Evolutionary conservation across 1,140 invertebrate species (phyloP).

Genomic region (Solen grandis): DNA sequence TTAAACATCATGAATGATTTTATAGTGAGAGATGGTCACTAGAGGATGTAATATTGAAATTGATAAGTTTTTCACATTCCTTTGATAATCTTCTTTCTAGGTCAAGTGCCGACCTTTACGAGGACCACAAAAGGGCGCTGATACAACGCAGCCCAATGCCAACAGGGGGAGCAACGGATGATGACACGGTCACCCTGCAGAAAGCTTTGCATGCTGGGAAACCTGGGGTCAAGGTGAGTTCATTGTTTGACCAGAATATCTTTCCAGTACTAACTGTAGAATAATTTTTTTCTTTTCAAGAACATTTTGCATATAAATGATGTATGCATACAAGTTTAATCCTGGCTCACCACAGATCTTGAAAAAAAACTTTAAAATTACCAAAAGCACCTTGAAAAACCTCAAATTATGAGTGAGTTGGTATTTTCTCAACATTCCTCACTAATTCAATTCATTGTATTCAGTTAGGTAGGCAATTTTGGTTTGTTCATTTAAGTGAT

Average conservation of each 20-base stretch:
- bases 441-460: too few relatives aligned
- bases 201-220: conserved; percentile 31
- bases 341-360: neutral
- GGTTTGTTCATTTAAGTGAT: too few relatives aligned
- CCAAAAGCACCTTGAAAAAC: neutral
- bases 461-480: too few relatives aligned
- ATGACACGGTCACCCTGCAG: conserved; percentile 31
- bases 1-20: too few relatives aligned
- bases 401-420: neutral
- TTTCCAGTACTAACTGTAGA: neutral
- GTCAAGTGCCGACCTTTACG: conserved; percentile 36
- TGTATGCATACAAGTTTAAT: neutral
- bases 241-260: neutral
- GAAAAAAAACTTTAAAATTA: neutral
- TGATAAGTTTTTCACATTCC: too few relatives aligned
- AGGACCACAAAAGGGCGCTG: conserved; percentile 47
- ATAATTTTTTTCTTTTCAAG: neutral
- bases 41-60: too few relatives aligned
- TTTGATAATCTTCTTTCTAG: too few relatives aligned
- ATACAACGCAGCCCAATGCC: conserved; percentile 16
- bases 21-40: too few relatives aligned
- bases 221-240: neutral
- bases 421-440: too few relatives aligned
- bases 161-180: neutral
- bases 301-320: neutral